Base-by-base conservation (phyloP, 2,797 vertebrate genomes). In the Phalloptychus januarius region DNA sequence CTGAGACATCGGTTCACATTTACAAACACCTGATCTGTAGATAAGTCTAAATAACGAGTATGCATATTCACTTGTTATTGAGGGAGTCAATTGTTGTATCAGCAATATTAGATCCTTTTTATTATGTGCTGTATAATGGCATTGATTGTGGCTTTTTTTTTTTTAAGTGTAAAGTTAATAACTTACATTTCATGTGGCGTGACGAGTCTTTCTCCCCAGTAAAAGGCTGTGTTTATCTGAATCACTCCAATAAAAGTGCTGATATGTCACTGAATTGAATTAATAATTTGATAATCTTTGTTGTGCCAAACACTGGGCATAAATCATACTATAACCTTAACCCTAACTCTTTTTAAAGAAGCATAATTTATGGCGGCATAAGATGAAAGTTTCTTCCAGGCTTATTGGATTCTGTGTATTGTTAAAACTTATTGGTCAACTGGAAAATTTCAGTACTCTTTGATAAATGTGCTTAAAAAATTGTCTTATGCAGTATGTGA, bases 201-300 rank as follows among this genome's bases (percentile, higher is more conserved):
- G 44, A 8, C 4, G 2, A 38, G 16, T 63, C 15, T 38, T 63
- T 40, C 40, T 15, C 0, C 63, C 20, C 67, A 71, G 67, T 78
- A 38, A 63, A 74, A 76, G 13, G 12, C 52, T 44, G 7, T 1
- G 7, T 13, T 18, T 4, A 33, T 36, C 16, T 0, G 38, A 40
- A 3, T 73, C 25, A 23, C 11, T 78, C 25, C 56, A 45, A 1
- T 65, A 63, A 11, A 48, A 74, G 23, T 46, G 18, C 31, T 38
- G 36, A 61, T 40, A 16, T 33, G 0, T 31, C 5, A 1, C 2
- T 74, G 42, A 6, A 4, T 31, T 13, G 75, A 75, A 79, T 81
- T 25, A 86, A 76, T 79, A 76, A 80, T 70, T 56, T 5, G 12
- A 70, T 10, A 16, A 71, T 65, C 23, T 65, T 4, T 33, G 25